Evolutionary conservation across 2,113 vertebrate species (phyloP).

Genomic region (Vulpes ferrilata): DNA sequence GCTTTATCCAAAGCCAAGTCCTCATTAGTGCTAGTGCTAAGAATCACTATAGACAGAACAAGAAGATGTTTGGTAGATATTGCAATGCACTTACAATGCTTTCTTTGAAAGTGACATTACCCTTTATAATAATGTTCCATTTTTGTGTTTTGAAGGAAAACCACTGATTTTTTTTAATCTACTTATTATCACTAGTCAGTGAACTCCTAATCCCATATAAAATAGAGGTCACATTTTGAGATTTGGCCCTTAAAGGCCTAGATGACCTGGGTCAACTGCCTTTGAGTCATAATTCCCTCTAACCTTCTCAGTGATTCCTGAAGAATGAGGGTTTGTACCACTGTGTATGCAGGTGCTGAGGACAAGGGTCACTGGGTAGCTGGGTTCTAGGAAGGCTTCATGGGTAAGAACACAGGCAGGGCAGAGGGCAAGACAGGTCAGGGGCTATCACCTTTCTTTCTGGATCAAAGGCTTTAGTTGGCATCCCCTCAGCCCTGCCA

Average conservation of each 20-base stretch:
- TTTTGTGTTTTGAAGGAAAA: constrained; percentile 32
- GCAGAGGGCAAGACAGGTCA: background rate
- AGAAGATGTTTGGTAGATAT: background rate
- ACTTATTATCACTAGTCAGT: background rate
- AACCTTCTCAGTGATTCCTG: background rate
- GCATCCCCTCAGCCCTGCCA: no score
- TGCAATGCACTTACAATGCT: background rate
- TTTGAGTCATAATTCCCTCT: background rate
- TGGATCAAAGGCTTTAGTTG: background rate
- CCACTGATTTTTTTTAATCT: background rate
- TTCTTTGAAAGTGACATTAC: constrained; percentile 1
- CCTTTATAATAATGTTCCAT: background rate
- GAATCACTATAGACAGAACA: background rate
- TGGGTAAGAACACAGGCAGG: background rate
- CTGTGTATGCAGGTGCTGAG: background rate
- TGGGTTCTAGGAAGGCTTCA: background rate
- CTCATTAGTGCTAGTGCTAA: background rate
- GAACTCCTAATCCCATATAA: background rate
- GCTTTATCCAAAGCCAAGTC: background rate
- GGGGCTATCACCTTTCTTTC: background rate
- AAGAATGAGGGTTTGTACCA: background rate
- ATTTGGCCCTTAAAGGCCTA: background rate
- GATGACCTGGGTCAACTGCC: background rate
- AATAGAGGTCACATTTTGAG: background rate
- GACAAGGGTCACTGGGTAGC: background rate